A percentile compares a stretch with the other conserved stretches of the same genome.
Evolutionary conservation across 2,888 invertebrate species (phyloP).

Genomic region (Sphaerolaimus hirsutus): DNA sequence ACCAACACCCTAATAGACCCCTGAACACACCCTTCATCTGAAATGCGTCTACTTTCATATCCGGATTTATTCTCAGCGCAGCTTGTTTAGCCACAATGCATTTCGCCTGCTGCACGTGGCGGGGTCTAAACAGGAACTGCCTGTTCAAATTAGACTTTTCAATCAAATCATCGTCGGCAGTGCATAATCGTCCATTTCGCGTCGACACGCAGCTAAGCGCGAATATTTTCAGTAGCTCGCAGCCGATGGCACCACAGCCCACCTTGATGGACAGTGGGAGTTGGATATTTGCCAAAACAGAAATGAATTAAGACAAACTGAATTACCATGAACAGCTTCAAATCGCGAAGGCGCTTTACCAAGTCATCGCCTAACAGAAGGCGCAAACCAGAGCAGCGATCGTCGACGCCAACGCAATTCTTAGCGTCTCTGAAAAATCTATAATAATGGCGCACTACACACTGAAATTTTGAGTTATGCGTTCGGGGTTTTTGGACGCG

Average conservation of each 20-base stretch:
- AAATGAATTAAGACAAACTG: too few species aligned
- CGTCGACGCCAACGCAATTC: not conserved
- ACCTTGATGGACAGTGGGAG: too few species aligned
- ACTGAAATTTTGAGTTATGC: too few species aligned
- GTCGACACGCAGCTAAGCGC: constrained; percentile 25
- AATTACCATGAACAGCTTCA: not conserved
- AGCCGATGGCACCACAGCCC: constrained; percentile 30
- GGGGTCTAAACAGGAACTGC: constrained; percentile 28
- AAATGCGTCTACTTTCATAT: constrained; percentile 17
- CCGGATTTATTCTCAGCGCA: constrained; percentile 24
- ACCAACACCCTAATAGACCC: too few species aligned
- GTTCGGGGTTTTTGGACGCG: too few species aligned
- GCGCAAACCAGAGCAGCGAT: not conserved
- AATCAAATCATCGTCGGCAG: constrained; percentile 26
- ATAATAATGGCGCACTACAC: too few species aligned
- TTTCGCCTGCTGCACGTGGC: constrained; percentile 26
- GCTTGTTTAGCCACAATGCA: constrained; percentile 25
- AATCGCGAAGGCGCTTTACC: not conserved
- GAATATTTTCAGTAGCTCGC: constrained; percentile 29
- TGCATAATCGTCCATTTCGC: not conserved
- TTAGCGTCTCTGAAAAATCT: too few species aligned
- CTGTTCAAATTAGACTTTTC: constrained; percentile 30
- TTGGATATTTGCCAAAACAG: constrained; percentile 1
- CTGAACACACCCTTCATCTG: too few species aligned
- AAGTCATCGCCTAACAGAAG: not conserved